Evolutionary conservation across 2,888 invertebrate species (phyloP), one percentile per base, ranked within the genome.

Genomic region (Pyrrhopygopsis socrates): DNA sequence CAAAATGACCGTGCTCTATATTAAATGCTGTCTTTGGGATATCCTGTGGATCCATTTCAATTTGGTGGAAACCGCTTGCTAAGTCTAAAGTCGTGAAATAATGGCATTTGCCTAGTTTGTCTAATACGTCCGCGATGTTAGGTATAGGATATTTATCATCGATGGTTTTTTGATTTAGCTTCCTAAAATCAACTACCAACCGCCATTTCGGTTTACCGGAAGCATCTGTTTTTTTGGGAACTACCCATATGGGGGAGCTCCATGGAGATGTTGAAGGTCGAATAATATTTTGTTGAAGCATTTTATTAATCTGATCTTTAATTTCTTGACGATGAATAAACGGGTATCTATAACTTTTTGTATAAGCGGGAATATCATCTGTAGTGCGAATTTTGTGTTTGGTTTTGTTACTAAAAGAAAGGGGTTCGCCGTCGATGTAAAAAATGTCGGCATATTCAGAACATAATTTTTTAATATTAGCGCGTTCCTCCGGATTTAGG

Each of bases 181-280:
- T 90, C 15, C 91, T 34, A 75, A 78, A 92, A 27, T 93, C 93
- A 0, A 93, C 67, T 1, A 92, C 91, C 20, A 92, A 13, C 2
- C 91, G 73, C 84, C 84, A 90, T 76, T 93, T 92, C 15, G 50
- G 20, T 15, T 9, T 50, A 8, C 50, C 50, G 20, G 50, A 50
- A 20, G 50, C 50, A 6, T 50, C 50, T 18, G 50, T 2, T 50
- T 50, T n/a, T n/a, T n/a, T n/a, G n/a, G n/a, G n/a, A n/a, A n/a
- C n/a, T n/a, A n/a, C n/a, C n/a, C n/a, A n/a, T 50, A n/a, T 50
- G 18, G 65, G 65, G 34, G 34, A 65, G 18, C 18, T 65, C 65
- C 34, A 65, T 34, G 65, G 15, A 29, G 65, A 65, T 34, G 18
- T n/a, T 34, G 65, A 65, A 34, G 65, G 65, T n/a, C 65, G 30